phyloP scores from a whole-genome alignment of 2,888 invertebrate genomes.

The Dastarcus helophoroides region DNA sequence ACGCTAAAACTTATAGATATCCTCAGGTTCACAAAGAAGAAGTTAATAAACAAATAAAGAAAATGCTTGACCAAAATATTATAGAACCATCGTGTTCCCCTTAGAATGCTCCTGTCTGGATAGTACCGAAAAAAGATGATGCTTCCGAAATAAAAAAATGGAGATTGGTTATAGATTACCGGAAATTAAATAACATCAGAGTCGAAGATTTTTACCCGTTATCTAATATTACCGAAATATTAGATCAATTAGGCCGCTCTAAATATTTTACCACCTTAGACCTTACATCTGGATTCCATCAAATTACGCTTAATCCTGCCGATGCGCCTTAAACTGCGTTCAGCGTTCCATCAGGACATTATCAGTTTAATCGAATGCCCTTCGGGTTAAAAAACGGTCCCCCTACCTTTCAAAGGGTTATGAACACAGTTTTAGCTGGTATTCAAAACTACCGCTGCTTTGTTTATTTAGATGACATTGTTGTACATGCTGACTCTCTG shows the following conservation, averaged over 20 bases:
- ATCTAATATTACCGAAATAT: constrained; percentile 28
- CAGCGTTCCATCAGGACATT: constrained; percentile 14
- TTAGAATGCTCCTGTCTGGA: constrained; percentile 18
- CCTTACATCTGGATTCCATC: constrained; percentile 31
- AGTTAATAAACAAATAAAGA: constrained; percentile 20
- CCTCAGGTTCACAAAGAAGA: constrained; percentile 23
- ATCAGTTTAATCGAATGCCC: constrained; percentile 15
- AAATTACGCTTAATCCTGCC: constrained; percentile 22
- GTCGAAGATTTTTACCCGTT: constrained; percentile 27
- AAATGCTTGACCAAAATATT: constrained; percentile 20
- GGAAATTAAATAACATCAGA: constrained; percentile 30
- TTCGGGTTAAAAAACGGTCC: constrained; percentile 18
- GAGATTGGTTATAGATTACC: constrained; percentile 30
- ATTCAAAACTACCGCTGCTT: constrained; percentile 15
- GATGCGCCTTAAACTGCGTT: constrained; percentile 30
- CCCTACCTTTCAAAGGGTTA: constrained; percentile 16
- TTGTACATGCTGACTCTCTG: constrained; percentile 15
- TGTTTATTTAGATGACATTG: constrained; percentile 24
- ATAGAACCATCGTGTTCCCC: constrained; percentile 19
- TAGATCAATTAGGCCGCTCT: constrained; percentile 28
- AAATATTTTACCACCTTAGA: constrained; percentile 31
- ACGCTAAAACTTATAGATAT: constrained; percentile 20
- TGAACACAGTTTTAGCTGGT: constrained; percentile 15
- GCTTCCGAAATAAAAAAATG: constrained; percentile 21
- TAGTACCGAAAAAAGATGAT: constrained; percentile 24